phyloP scores from a whole-genome alignment of 2,888 invertebrate species.

The Xylophagus ater region DNA sequence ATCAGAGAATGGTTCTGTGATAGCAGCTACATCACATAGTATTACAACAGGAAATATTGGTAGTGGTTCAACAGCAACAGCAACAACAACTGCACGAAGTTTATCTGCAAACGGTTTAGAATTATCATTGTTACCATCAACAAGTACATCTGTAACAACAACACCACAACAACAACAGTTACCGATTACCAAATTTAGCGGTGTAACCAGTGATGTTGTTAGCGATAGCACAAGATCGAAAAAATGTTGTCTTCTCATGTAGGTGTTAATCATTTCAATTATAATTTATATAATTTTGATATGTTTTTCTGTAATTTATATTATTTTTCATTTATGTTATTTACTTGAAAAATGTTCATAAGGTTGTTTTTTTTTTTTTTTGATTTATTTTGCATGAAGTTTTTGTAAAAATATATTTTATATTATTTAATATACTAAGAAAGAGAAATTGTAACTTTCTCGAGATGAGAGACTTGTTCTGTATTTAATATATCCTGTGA shows the following conservation, averaged over 20 bases:
- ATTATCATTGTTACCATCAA: not conserved
- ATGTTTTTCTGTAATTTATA: conserved; percentile 17
- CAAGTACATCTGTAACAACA: conserved; percentile 24
- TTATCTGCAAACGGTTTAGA: no score
- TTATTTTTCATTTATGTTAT: conserved; percentile 18
- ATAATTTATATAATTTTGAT: conserved; percentile 18
- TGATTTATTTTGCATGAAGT: no score
- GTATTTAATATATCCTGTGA: no score
- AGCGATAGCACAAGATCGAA: conserved; percentile 56
- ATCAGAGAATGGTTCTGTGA: conserved; percentile 40
- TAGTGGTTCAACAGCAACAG: conserved; percentile 16
- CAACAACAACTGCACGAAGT: conserved; percentile 11
- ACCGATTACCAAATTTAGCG: conserved; percentile 48
- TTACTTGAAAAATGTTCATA: conserved; percentile 16
- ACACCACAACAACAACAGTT: conserved; percentile 28
- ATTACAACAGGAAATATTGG: conserved; percentile 1
- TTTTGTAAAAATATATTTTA: no score
- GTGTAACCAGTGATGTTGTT: conserved; percentile 66
- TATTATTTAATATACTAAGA: no score
- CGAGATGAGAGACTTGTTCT: no score
- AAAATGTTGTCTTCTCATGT: conserved; percentile 66
- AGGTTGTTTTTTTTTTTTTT: no score
- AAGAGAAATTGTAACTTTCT: no score
- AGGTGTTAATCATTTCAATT: conserved; percentile 26
- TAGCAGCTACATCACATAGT: conserved; percentile 29